phyloP scores from a whole-genome alignment of 1,140 invertebrate species.

The Neodiprion lecontei region DNA sequence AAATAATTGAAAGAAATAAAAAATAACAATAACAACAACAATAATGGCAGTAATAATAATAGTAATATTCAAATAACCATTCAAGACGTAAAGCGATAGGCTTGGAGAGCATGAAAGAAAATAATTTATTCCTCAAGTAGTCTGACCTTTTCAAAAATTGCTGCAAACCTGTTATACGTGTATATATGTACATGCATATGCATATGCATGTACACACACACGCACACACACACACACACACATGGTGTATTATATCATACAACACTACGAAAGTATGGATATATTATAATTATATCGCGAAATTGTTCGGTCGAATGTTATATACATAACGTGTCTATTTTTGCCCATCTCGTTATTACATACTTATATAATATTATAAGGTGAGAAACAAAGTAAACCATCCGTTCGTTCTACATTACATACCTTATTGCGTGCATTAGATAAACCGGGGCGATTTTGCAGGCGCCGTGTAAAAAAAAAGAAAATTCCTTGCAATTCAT shows the following conservation, averaged over 20 bases:
- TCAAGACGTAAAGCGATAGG: no score
- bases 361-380: neutral
- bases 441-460: neutral
- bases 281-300: neutral
- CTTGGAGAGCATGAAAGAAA: no score
- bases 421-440: neutral
- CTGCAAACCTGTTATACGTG: neutral
- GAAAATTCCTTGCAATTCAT: neutral
- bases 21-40: no score
- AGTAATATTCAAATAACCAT: no score
- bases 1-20: no score
- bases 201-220: constrained; percentile 49
- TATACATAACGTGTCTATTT: neutral
- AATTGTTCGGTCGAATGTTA: neutral
- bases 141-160: no score
- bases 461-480: neutral
- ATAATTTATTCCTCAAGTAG: no score
- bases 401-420: neutral
- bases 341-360: constrained; percentile 1
- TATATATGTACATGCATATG: constrained; percentile 29
- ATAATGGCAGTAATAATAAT: no score
- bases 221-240: no score
- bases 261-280: neutral
- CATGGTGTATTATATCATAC: no score
- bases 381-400: neutral